Conservation (phyloP, 2,113 vertebrate genomes). For the Microcebus lehilahytsara region DNA sequence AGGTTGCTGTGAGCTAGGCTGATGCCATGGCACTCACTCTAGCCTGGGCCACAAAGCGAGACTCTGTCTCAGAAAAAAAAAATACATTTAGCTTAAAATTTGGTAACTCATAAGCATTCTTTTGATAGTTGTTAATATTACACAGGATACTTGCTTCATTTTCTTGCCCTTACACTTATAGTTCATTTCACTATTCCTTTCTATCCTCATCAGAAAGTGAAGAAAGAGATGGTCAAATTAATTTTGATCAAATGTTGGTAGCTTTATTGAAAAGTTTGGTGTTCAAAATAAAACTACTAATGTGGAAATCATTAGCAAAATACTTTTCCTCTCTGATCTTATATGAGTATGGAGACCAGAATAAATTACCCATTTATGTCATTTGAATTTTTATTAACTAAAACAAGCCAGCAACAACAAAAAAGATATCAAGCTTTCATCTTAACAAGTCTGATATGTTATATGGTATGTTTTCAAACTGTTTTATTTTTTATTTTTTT, state of each 20-base stretch:
- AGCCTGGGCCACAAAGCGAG: too few relatives aligned
- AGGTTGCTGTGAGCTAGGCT: too few relatives aligned
- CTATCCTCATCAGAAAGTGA: slow-evolving; percentile 18
- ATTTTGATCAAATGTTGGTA: slow-evolving; percentile 50
- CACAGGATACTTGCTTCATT: slow-evolving; percentile 15
- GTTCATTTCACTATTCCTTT: slow-evolving; percentile 46
- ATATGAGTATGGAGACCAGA: slow-evolving; percentile 34
- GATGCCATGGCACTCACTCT: too few relatives aligned
- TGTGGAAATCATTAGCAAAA: slow-evolving; percentile 18
- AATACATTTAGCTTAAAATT: slow-evolving; percentile 24
- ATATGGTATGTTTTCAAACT: slow-evolving; percentile 42
- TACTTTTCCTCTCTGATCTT: slow-evolving; percentile 30
- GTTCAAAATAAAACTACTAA: slow-evolving; percentile 49
- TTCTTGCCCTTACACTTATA: slow-evolving; percentile 33
- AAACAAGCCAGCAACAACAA: slow-evolving; percentile 14
- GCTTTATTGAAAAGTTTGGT: slow-evolving; percentile 24
- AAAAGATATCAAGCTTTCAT: background rate
- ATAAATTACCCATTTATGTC: slow-evolving; percentile 32
- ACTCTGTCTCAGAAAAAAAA: too few relatives aligned
- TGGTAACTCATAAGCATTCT: background rate
- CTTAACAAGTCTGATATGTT: background rate
- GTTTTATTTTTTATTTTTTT: slow-evolving; percentile 76
- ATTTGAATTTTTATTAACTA: slow-evolving; percentile 30
- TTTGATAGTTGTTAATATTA: background rate
- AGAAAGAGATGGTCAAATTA: slow-evolving; percentile 6